phyloP scores from a whole-genome alignment of 2,888 invertebrate genomes.

The Cybosia mesomella region DNA sequence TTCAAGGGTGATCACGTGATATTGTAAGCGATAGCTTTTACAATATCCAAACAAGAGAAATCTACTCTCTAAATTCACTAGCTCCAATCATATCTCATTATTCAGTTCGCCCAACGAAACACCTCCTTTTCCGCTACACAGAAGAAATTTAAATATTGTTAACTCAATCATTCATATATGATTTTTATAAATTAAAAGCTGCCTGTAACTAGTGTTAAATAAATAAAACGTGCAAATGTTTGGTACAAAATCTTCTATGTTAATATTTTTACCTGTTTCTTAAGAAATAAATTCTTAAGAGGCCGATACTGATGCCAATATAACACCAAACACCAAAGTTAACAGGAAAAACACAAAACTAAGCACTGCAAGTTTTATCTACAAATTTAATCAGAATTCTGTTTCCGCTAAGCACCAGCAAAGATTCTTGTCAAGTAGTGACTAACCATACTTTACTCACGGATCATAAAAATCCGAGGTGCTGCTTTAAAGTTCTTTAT shows the following conservation, averaged over 20 bases:
- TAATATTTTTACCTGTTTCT: not conserved
- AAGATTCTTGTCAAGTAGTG: not conserved
- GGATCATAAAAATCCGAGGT: not conserved
- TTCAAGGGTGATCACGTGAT: no score
- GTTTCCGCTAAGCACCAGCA: not conserved
- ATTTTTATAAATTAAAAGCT: not conserved
- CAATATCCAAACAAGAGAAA: not conserved
- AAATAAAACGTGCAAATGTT: not conserved
- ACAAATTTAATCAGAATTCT: not conserved
- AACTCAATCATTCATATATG: not conserved
- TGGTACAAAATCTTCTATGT: not conserved
- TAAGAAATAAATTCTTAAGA: not conserved
- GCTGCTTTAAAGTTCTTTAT: not conserved
- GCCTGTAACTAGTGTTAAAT: not conserved
- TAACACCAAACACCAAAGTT: no score
- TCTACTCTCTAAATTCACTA: not conserved
- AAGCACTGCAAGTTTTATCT: not conserved
- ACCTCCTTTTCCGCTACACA: not conserved
- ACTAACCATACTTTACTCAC: not conserved
- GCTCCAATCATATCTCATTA: not conserved
- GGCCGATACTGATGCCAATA: no score
- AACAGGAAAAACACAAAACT: not conserved
- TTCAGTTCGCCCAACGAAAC: not conserved
- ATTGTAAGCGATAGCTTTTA: no score
- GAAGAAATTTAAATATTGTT: not conserved